These are phyloP conservation scores for Phalacrocorax aristotelis DNA, from an alignment of 2,113 vertebrate genomes.

Conservation along the genomic window DNA sequence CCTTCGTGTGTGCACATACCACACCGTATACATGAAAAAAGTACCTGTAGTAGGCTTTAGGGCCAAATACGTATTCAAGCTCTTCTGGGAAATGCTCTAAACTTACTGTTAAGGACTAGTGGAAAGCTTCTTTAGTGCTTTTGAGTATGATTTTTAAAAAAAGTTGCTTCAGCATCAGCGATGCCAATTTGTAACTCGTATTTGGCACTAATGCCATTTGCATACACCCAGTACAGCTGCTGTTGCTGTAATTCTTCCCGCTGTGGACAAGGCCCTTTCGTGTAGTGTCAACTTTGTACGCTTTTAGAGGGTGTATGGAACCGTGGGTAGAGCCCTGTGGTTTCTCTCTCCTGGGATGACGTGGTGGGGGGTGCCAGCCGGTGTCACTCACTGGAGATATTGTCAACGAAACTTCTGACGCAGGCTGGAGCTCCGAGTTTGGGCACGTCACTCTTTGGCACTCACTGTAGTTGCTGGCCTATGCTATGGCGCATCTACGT, in stretches of 20 bases:
- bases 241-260: neutral
- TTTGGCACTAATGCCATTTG: neutral
- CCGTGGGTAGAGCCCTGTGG: neutral
- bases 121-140: neutral
- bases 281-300: neutral
- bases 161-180: neutral
- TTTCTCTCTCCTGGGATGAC: neutral
- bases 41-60: neutral
- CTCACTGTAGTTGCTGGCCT: fast-evolving
- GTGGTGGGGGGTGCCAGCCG: neutral
- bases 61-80: neutral
- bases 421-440: neutral
- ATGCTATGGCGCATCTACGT: fast-evolving
- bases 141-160: neutral
- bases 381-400: neutral
- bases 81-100: neutral
- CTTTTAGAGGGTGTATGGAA: neutral
- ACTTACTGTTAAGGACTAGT: neutral
- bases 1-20: neutral
- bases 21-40: neutral
- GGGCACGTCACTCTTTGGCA: fast-evolving
- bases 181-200: neutral
- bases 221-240: neutral
- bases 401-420: neutral
- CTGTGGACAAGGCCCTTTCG: constrained; percentile 4